These are phyloP conservation scores for Glaucomys volans DNA, from an alignment of 2,113 vertebrate species.

Conservation along the genomic window DNA sequence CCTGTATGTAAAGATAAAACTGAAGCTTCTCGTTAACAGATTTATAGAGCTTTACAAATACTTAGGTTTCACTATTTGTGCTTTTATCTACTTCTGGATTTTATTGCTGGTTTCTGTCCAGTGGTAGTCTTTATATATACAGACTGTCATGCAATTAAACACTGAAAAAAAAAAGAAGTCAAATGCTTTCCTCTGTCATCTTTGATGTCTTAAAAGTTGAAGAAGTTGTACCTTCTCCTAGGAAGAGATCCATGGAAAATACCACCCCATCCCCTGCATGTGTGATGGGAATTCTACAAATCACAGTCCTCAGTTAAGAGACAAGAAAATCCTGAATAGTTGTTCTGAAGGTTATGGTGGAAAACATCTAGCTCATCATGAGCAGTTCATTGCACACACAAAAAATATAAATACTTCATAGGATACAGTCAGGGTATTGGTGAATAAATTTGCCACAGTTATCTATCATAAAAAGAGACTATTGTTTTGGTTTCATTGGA, in stretches of 20 bases:
- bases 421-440: neutral
- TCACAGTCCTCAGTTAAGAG: conserved; percentile 53
- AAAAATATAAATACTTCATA: neutral
- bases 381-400: neutral
- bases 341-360: neutral
- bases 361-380: neutral
- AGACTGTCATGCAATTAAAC: conserved; percentile 75
- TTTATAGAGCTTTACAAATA: conserved; percentile 85
- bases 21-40: conserved; percentile 77
- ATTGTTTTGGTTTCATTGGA: neutral
- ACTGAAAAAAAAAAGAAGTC: conserved; percentile 54
- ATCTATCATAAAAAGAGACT: neutral
- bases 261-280: neutral
- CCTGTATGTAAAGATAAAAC: conserved; percentile 88
- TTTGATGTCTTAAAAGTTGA: conserved; percentile 75
- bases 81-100: conserved; percentile 85
- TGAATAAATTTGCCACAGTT: neutral
- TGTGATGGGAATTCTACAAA: conserved; percentile 69
- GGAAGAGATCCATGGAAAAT: conserved; percentile 37
- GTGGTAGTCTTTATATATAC: conserved; percentile 79
- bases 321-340: neutral
- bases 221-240: neutral
- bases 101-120: conserved; percentile 86
- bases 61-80: conserved; percentile 84
- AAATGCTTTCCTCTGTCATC: conserved; percentile 73